A percentile compares a stretch with the other conserved stretches of the same genome.
Evolutionary conservation across 2,113 vertebrate species (phyloP).

Genomic region (Chamaea fasciata): DNA sequence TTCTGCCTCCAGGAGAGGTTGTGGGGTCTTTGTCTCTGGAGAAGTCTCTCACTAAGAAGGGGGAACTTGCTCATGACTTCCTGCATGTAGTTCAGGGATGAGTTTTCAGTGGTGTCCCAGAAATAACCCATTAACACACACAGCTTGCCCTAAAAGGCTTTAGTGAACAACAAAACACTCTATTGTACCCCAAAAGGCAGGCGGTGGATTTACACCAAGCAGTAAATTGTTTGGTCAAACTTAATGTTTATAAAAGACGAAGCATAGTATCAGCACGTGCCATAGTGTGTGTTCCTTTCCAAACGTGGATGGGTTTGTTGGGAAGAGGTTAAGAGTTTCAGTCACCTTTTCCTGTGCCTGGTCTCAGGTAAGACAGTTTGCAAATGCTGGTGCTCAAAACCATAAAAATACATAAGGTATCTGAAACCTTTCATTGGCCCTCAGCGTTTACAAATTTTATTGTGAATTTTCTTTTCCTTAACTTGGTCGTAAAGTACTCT

Average conservation of each 20-base stretch:
- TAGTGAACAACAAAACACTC: background rate
- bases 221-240: background rate
- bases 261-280: background rate
- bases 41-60: no score
- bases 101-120: background rate
- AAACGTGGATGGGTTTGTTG: background rate
- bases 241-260: background rate
- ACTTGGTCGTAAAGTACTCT: background rate
- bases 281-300: background rate
- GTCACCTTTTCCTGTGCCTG: background rate
- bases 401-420: background rate
- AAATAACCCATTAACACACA: background rate
- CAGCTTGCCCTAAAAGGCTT: background rate
- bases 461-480: background rate
- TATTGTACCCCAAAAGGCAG: background rate
- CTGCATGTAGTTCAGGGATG: background rate
- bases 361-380: background rate
- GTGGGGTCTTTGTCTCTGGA: background rate
- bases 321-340: background rate
- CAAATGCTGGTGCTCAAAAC: background rate
- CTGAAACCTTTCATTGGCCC: background rate
- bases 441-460: background rate
- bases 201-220: background rate
- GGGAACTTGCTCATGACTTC: background rate
- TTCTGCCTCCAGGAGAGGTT: background rate